A percentile compares a stretch with the other conserved stretches of the same genome.
Conservation (phyloP, 2,113 vertebrate genomes). For the Platichthys stellatus region DNA sequence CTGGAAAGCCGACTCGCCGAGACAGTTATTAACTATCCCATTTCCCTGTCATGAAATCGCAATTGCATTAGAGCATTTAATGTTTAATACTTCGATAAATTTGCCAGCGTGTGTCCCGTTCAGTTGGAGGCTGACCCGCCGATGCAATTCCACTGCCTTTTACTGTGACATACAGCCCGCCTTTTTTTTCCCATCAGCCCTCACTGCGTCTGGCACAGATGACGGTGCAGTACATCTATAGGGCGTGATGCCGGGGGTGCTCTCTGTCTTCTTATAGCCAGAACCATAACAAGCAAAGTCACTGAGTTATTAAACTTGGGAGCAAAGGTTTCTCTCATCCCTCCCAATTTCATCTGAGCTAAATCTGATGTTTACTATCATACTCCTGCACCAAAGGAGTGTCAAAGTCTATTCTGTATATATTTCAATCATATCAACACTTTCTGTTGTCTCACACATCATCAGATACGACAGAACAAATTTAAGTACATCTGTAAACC, state of each 20-base stretch:
- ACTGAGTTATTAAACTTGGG: constrained; percentile 26
- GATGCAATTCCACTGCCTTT: constrained; percentile 43
- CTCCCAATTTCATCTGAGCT: neutral
- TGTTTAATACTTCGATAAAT: constrained; percentile 80
- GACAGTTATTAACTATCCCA: constrained; percentile 70
- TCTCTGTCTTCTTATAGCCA: constrained; percentile 15
- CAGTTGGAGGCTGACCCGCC: constrained; percentile 37
- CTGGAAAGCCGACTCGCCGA: constrained; percentile 56
- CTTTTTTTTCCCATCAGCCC: constrained; percentile 41
- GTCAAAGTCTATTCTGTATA: neutral
- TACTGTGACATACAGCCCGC: constrained; percentile 58
- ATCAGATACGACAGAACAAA: constrained; percentile 21
- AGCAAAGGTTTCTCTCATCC: constrained; percentile 24
- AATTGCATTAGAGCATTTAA: constrained; percentile 73
- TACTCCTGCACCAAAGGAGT: neutral
- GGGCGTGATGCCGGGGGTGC: constrained; percentile 20
- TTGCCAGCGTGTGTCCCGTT: constrained; percentile 65
- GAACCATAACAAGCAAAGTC: constrained; percentile 64
- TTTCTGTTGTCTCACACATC: constrained; percentile 1
- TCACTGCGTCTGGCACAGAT: constrained; percentile 37
- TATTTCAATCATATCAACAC: neutral
- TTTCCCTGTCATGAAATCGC: constrained; percentile 72
- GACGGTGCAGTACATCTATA: constrained; percentile 11
- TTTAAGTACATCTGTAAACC: constrained; percentile 64
- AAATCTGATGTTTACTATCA: neutral